phyloP scores from a whole-genome alignment of 2,113 vertebrate species.

The Oncorhynchus kisutch region DNA sequence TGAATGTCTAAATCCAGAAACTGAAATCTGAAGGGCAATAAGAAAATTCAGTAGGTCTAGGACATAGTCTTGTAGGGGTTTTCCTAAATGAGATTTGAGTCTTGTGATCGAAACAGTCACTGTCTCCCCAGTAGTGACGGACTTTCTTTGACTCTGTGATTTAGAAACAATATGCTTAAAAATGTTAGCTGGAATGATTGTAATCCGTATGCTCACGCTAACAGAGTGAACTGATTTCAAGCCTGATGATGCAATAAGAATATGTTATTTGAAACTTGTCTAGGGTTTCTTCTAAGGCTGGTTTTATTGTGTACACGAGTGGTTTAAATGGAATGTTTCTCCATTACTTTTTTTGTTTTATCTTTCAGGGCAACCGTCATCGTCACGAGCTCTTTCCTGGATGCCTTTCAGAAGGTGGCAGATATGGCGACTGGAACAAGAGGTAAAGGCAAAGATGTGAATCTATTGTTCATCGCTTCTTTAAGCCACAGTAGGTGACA shows the following conservation, averaged over 20 bases:
- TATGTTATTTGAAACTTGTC: neutral
- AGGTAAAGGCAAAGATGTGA: constrained; percentile 56
- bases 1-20: no score
- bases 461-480: no score
- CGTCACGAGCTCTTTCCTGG: constrained; percentile 79
- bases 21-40: no score
- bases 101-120: no score
- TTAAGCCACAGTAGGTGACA: no score
- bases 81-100: no score
- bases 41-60: no score
- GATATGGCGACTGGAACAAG: constrained; percentile 81
- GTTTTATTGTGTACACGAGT: neutral
- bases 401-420: constrained; percentile 84
- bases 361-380: constrained; percentile 74
- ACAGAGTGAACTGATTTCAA: neutral
- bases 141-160: no score
- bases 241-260: neutral
- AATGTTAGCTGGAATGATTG: neutral
- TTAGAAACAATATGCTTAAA: no score
- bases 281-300: neutral
- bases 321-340: neutral
- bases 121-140: no score
- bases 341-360: constrained; percentile 27
- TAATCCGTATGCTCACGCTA: neutral
- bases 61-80: no score